These are phyloP conservation scores for Tubiluchus corallicola DNA, from an alignment of 2,888 invertebrate genomes.

Conservation along the genomic window DNA sequence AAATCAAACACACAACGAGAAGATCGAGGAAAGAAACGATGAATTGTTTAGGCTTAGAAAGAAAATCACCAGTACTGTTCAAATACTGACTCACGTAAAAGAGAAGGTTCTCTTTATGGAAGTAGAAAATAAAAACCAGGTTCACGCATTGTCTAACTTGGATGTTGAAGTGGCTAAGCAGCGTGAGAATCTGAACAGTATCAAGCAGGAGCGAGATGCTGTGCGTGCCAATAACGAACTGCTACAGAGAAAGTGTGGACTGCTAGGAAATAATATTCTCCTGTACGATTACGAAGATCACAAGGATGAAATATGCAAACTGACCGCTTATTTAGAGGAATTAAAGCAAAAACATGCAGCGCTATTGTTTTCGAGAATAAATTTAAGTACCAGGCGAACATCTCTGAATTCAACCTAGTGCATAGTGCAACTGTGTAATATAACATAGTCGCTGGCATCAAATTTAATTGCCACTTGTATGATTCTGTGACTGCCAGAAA, in stretches of 20 bases:
- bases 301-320: too few species aligned
- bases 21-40: constrained; percentile 38
- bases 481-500: too few species aligned
- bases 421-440: too few species aligned
- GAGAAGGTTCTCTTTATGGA: constrained; percentile 35
- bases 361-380: too few species aligned
- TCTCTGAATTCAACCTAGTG: too few species aligned
- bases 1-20: constrained; percentile 36
- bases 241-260: constrained; percentile 32
- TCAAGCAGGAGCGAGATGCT: constrained; percentile 31
- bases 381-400: too few species aligned
- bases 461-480: too few species aligned
- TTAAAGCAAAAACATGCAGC: too few species aligned
- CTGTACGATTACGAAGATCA: constrained; percentile 34
- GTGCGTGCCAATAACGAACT: constrained; percentile 30
- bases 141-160: constrained; percentile 15
- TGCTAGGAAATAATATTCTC: constrained; percentile 34
- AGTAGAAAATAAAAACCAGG: constrained; percentile 22
- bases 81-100: constrained; percentile 35
- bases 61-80: constrained; percentile 34
- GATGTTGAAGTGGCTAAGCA: constrained; percentile 15
- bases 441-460: too few species aligned
- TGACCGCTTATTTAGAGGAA: too few species aligned
- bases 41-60: constrained; percentile 33
- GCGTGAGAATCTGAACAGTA: too few species aligned